phyloP scores from a whole-genome alignment of 2,888 invertebrate genomes.

The Drosophila infuscata region DNA sequence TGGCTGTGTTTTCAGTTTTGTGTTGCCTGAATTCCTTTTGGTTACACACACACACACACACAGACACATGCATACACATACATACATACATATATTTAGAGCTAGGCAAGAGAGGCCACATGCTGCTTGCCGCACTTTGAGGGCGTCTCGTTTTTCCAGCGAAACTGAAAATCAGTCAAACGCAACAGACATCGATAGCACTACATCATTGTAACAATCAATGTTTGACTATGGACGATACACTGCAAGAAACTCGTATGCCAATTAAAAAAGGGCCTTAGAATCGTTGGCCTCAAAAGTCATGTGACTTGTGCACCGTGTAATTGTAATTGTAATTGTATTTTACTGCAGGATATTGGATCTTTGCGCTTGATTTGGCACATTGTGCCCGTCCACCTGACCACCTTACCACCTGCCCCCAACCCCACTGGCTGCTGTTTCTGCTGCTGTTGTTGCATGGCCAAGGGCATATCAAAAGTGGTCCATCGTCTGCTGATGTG shows the following conservation, averaged over 20 bases:
- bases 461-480: conserved; percentile 71
- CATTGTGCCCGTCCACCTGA: conserved; percentile 54
- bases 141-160: conserved; percentile 74
- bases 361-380: conserved; percentile 77
- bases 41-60: background rate
- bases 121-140: conserved; percentile 47
- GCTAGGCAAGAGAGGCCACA: conserved; percentile 7
- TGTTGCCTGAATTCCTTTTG: conserved; percentile 54
- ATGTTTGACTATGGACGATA: conserved; percentile 37
- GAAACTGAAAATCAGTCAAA: conserved; percentile 78
- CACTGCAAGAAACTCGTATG: conserved; percentile 55
- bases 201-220: conserved; percentile 75
- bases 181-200: conserved; percentile 77
- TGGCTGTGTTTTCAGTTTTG: conserved; percentile 4
- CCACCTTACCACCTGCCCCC: conserved; percentile 8
- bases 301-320: conserved; percentile 43
- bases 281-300: conserved; percentile 3
- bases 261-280: background rate
- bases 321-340: conserved; percentile 76
- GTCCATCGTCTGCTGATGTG: conserved; percentile 52
- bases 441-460: conserved; percentile 18
- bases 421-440: background rate
- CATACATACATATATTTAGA: background rate
- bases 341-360: conserved; percentile 77
- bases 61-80: background rate